phyloP scores from a whole-genome alignment of 2,797 vertebrate genomes.

The Benthosema pterotum region DNA sequence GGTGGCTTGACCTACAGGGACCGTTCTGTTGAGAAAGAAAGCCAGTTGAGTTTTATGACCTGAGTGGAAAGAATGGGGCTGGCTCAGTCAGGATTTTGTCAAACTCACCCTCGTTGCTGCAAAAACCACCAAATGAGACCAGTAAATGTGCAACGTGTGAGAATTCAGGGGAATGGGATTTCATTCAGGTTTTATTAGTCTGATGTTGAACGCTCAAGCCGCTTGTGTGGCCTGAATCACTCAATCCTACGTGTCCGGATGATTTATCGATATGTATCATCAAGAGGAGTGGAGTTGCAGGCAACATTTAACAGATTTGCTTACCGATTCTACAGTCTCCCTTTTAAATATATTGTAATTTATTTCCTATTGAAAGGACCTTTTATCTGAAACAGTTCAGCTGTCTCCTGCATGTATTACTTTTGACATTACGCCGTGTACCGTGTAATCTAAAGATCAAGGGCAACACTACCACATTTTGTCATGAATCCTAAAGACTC shows the following conservation, averaged over 20 bases:
- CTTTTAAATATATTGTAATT: neutral
- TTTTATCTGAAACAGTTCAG: constrained; percentile 1
- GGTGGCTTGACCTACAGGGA: constrained; percentile 56
- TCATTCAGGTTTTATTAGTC: constrained; percentile 60
- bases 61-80: constrained; percentile 75
- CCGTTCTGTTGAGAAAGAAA: constrained; percentile 63
- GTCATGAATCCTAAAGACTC: constrained; percentile 35
- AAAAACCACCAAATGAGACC: constrained; percentile 65
- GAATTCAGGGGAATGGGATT: constrained; percentile 55
- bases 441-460: constrained; percentile 44
- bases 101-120: constrained; percentile 65
- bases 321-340: neutral
- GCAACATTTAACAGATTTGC: constrained; percentile 16
- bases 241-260: constrained; percentile 2
- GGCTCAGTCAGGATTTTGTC: constrained; percentile 68
- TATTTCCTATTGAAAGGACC: constrained; percentile 15
- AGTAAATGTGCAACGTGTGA: constrained; percentile 72
- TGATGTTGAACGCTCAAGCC: constrained; percentile 47
- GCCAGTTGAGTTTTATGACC: constrained; percentile 67
- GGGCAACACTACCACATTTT: constrained; percentile 37
- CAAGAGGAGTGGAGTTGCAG: constrained; percentile 27
- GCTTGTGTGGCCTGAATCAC: constrained; percentile 62
- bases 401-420: constrained; percentile 8
- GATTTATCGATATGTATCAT: constrained; percentile 21
- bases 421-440: constrained; percentile 32